Base-by-base conservation (phyloP, 2,113 vertebrate species). In the Turnix velox region DNA sequence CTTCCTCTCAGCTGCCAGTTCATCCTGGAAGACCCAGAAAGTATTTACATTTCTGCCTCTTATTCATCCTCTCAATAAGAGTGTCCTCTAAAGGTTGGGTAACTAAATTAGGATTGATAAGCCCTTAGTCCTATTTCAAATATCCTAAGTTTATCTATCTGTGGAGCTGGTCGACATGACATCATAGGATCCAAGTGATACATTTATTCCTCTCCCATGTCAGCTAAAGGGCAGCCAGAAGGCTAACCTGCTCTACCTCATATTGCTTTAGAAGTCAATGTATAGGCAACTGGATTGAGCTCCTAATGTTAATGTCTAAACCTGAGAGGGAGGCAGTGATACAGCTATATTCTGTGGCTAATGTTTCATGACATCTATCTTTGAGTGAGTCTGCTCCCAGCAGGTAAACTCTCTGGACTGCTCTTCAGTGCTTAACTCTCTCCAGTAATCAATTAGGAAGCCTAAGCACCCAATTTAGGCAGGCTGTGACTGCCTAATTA, bases 371-470 rank as follows among this genome's bases (percentile, higher is more conserved):
- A 81, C 48, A 78, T 45, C 24, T 93, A 6, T 49, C 58, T 95
- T 73, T 84, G 78, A 2, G 3, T 42, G 54, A 84, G 33, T 65
- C 25, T 61, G 24, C 31, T 91, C 74, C 54, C 3, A 1, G 58
- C 39, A 85, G 62, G 66, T 79, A 61, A 91, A 57, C 12, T 72
- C 57, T 91, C 74, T 52, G 48, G 40, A 48, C 61, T 89, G 77
- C 57, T 91, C 42, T 87, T 95, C 42, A 63, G 45, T 65, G 61
- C 45, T 61, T 62, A 12, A 10, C 14, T 94, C 40, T 76, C 61
- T 78, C 19, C 40, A 57, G 57, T 84, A 89, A 91, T 82, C 84
- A 84, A 91, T 91, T 84, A 91, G 30, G 58, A 89, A 87, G 31
- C 66, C 62, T 82, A 91, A 89, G 66, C 31, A 89, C 20, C 77